Percentiles rank a stretch among this genome's conserved stretches.
Conservation (phyloP, 2,113 vertebrate species). For the Pelecanus crispus region DNA sequence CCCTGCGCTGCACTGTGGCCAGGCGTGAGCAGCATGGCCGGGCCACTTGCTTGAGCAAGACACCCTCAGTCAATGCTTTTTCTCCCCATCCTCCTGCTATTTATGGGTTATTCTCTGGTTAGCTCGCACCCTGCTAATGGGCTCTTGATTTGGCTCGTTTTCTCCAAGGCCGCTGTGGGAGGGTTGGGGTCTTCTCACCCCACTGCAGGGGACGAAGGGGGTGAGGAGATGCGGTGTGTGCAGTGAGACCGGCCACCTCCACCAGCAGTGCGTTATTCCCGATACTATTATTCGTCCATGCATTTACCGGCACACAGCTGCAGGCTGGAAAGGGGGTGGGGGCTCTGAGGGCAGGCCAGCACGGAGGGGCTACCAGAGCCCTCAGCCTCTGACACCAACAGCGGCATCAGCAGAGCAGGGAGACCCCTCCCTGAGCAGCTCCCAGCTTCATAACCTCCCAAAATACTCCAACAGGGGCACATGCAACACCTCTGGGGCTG, state of each 20-base stretch:
- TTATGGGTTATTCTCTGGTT: neutral
- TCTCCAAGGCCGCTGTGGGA: neutral
- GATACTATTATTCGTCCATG: rapidly evolving
- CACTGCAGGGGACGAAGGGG: rapidly evolving
- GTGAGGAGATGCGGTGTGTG: neutral
- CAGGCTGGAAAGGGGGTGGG: neutral
- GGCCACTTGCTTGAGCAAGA: neutral
- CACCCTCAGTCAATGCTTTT: neutral
- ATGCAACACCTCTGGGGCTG: neutral
- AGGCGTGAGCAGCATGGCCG: rapidly evolving
- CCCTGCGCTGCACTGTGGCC: rapidly evolving
- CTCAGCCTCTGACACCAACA: neutral
- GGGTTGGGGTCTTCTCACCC: neutral
- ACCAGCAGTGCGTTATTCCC: neutral
- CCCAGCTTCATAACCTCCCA: neutral
- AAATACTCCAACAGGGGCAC: neutral
- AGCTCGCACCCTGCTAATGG: rapidly evolving
- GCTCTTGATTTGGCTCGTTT: neutral
- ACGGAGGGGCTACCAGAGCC: neutral
- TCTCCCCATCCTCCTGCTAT: neutral
- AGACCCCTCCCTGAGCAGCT: neutral
- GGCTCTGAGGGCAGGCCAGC: neutral
- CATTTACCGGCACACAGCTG: neutral
- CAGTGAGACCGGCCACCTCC: neutral
- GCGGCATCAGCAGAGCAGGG: neutral